Evolutionary conservation across 2,113 vertebrate genomes (phyloP).

Genomic region (Melanerpes formicivorus): DNA sequence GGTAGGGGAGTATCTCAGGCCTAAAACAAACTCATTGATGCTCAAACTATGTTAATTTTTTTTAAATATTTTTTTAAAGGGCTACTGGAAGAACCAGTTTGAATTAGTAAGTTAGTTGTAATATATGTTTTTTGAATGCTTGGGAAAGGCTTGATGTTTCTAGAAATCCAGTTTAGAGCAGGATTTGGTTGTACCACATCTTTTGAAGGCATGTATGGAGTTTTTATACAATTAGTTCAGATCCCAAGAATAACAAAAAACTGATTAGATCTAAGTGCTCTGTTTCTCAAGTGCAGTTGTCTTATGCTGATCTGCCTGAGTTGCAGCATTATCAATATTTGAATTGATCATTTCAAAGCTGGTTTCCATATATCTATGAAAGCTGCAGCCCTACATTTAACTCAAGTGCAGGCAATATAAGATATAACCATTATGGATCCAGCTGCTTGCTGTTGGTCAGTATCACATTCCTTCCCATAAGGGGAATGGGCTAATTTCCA

Average conservation of each 20-base stretch:
- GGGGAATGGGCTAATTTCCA: not conserved
- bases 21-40: too few species aligned
- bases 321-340: not conserved
- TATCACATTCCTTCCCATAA: not conserved
- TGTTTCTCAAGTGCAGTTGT: not conserved
- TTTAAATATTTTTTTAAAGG: not conserved
- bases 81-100: not conserved
- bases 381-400: not conserved
- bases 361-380: not conserved
- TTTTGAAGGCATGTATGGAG: not conserved
- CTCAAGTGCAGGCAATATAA: not conserved
- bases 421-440: not conserved
- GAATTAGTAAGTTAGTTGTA: not conserved
- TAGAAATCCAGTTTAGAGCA: not conserved
- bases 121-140: not conserved
- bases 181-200: not conserved
- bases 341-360: not conserved
- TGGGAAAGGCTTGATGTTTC: not conserved
- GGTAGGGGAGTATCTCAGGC: too few species aligned
- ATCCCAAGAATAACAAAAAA: not conserved
- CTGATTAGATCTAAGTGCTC: not conserved
- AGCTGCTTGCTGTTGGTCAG: not conserved
- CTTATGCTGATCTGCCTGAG: not conserved
- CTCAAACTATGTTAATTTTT: not conserved
- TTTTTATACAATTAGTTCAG: not conserved